Evolutionary conservation across 2,797 vertebrate species (phyloP).

Genomic region (Chlorospingus semifuscus): DNA sequence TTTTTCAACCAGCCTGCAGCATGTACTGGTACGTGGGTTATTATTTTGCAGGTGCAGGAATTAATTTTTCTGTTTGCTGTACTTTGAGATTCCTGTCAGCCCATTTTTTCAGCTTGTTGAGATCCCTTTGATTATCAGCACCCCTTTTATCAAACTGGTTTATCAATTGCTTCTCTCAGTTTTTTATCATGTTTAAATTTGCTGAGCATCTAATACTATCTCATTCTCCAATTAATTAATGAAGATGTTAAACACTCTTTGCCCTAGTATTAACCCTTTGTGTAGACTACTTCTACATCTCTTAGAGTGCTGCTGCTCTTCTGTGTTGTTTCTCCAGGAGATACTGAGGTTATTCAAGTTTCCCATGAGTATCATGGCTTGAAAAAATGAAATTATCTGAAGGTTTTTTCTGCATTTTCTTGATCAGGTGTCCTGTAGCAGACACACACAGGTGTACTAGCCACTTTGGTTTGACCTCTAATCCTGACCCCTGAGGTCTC

Average conservation of each 20-base stretch:
- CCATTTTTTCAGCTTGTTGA: neutral
- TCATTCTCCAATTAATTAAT: neutral
- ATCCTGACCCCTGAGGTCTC: neutral
- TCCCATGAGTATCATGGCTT: neutral
- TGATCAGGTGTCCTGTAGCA: neutral
- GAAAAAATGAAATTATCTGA: neutral
- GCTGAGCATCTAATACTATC: neutral
- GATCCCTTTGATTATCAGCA: neutral
- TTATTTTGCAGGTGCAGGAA: neutral
- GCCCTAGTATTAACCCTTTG: no score
- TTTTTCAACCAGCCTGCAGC: neutral
- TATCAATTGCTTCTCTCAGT: neutral
- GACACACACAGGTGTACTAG: neutral
- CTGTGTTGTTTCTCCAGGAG: neutral
- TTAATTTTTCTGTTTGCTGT: neutral
- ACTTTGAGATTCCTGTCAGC: neutral
- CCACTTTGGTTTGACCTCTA: neutral
- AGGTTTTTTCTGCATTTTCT: neutral
- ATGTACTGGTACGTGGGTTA: fast-evolving
- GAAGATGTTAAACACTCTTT: neutral
- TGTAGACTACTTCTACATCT: neutral
- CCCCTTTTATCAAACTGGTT: neutral
- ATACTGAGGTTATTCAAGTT: neutral
- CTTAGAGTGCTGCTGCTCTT: neutral
- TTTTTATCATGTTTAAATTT: neutral